phyloP scores from a whole-genome alignment of 2,797 vertebrate species.

The Stomatorhinus walkeri region DNA sequence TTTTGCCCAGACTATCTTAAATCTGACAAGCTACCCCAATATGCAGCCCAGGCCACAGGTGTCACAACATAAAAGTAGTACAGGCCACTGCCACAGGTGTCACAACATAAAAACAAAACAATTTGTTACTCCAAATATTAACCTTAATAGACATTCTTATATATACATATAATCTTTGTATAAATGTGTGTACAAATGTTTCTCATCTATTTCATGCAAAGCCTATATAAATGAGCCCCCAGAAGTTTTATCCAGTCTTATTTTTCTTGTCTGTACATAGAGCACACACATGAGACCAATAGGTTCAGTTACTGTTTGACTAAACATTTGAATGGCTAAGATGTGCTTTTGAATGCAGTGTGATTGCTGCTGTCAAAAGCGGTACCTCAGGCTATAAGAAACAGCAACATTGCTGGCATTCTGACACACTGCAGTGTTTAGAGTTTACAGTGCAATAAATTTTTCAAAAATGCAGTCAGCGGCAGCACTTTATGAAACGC shows the following conservation, averaged over 20 bases:
- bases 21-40: too few species aligned
- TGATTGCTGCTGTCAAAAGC: neutral
- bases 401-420: neutral
- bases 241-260: neutral
- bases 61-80: too few species aligned
- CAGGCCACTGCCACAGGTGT: neutral
- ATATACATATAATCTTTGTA: neutral
- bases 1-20: too few species aligned
- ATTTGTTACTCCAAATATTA: neutral
- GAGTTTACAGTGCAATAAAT: neutral
- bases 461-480: neutral
- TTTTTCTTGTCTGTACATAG: neutral
- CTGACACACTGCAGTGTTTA: neutral
- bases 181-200: neutral
- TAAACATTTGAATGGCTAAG: neutral
- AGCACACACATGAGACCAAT: neutral
- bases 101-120: neutral
- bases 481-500: neutral
- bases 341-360: neutral
- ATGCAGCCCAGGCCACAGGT: too few species aligned
- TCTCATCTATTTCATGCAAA: neutral
- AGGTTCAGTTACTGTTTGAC: neutral
- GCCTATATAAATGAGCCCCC: neutral
- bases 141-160: too few species aligned
- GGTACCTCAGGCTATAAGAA: neutral